Conservation (phyloP, 2,797 vertebrate genomes). For the Leuciscus waleckii region DNA sequence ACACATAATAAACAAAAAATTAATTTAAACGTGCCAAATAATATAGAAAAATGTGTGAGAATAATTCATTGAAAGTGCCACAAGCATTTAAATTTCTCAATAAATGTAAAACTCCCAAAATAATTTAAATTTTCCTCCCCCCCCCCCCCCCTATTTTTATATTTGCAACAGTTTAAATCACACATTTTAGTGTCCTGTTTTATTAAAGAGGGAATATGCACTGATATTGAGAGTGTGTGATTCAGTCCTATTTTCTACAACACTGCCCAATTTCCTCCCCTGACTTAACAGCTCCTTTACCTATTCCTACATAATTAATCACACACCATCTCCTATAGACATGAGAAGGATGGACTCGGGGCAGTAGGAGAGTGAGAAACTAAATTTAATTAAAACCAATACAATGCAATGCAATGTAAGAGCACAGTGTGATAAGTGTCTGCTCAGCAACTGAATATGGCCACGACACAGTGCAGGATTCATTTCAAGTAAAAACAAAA, state of each 20-base stretch:
- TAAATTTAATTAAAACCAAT: slow-evolving; percentile 65
- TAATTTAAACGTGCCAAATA: no score
- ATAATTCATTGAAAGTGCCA: no score
- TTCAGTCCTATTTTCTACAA: slow-evolving; percentile 41
- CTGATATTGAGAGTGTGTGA: background rate
- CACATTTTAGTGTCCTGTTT: slow-evolving; percentile 7
- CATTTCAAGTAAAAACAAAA: slow-evolving; percentile 53
- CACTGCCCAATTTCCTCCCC: slow-evolving; percentile 46
- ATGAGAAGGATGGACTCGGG: slow-evolving; percentile 54
- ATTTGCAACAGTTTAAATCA: background rate
- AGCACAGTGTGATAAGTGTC: slow-evolving; percentile 43
- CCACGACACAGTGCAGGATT: slow-evolving; percentile 37
- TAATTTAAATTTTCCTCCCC: no score
- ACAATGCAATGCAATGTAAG: slow-evolving; percentile 55
- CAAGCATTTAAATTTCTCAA: no score
- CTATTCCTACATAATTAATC: slow-evolving; percentile 66
- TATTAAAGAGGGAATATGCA: background rate
- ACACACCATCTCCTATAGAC: slow-evolving; percentile 54
- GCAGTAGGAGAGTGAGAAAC: slow-evolving; percentile 49
- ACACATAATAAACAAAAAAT: no score
- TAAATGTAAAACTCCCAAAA: no score
- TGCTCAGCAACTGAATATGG: slow-evolving; percentile 52
- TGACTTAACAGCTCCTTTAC: slow-evolving; percentile 56
- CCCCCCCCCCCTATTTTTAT: background rate
- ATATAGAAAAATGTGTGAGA: no score